A percentile compares a stretch with the other conserved stretches of the same genome.
Evolutionary conservation across 2,113 vertebrate species (phyloP).

Genomic region (Genyomyrus donnyi): DNA sequence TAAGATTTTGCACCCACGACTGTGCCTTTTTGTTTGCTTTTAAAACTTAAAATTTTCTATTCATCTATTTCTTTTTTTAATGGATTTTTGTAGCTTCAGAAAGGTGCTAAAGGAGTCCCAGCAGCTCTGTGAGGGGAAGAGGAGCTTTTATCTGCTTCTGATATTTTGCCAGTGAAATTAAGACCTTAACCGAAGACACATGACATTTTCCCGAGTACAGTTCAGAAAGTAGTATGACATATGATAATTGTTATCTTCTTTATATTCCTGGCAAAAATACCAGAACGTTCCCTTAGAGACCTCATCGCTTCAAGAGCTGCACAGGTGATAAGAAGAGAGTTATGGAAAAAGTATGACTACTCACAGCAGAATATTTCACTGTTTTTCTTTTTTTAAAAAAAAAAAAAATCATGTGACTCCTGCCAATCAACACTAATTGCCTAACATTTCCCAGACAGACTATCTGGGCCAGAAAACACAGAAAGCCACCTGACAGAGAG

Average conservation of each 20-base stretch:
- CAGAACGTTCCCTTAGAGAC: not conserved
- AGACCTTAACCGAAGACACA: not conserved
- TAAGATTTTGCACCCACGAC: not conserved
- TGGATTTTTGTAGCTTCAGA: not conserved
- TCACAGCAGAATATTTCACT: not conserved
- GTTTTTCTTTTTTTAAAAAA: not conserved
- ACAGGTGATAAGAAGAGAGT: not conserved
- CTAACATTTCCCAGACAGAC: not conserved
- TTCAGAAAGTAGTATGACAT: not conserved
- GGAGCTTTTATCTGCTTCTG: not conserved
- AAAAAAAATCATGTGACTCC: not conserved
- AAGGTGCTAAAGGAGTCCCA: not conserved
- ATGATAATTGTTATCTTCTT: constrained; percentile 7
- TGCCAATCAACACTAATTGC: not conserved
- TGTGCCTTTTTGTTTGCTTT: not conserved
- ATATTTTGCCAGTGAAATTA: constrained; percentile 2
- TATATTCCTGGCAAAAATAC: not conserved
- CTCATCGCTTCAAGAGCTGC: not conserved
- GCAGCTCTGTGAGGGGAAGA: not conserved
- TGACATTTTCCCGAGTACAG: not conserved
- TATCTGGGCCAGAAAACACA: not conserved
- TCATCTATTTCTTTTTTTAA: not conserved
- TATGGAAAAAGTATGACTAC: not conserved
- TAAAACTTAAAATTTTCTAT: not conserved
- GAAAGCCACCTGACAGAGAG: not conserved